Percentiles rank a stretch among this genome's conserved stretches.
These are phyloP conservation scores for Yponomeuta malinellus DNA, from an alignment of 2,888 invertebrate species.

Conservation along the genomic window DNA sequence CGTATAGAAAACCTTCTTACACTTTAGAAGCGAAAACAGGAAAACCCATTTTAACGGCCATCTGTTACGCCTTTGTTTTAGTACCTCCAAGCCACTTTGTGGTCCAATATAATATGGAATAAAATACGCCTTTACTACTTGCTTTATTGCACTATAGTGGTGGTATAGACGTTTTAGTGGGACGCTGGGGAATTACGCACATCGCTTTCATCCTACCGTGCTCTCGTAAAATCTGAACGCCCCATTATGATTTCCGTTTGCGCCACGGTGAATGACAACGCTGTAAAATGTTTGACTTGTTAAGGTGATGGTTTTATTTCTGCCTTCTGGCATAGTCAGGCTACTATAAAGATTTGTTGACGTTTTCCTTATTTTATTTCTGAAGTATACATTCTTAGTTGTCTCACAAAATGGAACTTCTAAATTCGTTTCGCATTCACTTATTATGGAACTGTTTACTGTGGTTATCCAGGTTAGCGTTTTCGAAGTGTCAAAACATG, in stretches of 20 bases:
- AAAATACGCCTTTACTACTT: conserved; percentile 38
- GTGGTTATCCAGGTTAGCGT: too few species aligned
- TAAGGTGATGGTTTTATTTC: not conserved
- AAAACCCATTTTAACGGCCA: conserved; percentile 7
- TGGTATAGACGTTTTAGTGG: conserved; percentile 23
- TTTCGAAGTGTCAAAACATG: too few species aligned
- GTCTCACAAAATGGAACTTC: too few species aligned
- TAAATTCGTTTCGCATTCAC: too few species aligned
- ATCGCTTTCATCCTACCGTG: not conserved
- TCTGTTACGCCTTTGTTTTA: conserved; percentile 23
- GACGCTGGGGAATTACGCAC: conserved; percentile 15
- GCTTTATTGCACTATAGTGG: conserved; percentile 35
- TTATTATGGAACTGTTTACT: too few species aligned
- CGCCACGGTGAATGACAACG: not conserved
- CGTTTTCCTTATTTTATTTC: too few species aligned
- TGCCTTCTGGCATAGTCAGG: not conserved
- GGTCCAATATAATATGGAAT: conserved; percentile 36
- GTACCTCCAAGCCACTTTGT: conserved; percentile 33
- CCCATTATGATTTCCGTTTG: not conserved
- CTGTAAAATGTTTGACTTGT: not conserved
- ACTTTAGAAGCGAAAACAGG: conserved; percentile 6
- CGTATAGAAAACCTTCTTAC: not conserved
- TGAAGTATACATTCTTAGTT: too few species aligned
- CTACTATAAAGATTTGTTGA: not conserved
- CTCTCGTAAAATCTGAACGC: not conserved